Conservation (phyloP, 2,113 vertebrate species). For the Lophotis ruficrista region DNA sequence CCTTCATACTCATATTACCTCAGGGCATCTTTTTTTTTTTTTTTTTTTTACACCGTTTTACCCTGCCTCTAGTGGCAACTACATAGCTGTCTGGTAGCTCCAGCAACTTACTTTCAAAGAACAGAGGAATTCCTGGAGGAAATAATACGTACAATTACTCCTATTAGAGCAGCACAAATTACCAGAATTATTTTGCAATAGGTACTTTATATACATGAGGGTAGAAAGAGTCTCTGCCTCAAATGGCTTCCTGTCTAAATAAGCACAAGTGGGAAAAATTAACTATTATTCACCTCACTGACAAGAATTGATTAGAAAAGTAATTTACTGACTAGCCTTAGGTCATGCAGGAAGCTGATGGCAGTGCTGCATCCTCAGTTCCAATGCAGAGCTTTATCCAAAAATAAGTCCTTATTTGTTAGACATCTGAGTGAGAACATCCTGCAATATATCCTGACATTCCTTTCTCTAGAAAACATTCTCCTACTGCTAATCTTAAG, state of each 20-base stretch:
- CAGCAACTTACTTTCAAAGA: neutral
- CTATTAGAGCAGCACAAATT: neutral
- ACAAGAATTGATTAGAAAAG: neutral
- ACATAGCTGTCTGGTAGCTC: neutral
- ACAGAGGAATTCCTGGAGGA: neutral
- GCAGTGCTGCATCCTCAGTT: neutral
- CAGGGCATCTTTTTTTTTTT: neutral
- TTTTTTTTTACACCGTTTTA: neutral
- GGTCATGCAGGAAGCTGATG: neutral
- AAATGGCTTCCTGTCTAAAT: neutral
- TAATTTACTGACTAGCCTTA: neutral
- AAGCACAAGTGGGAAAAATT: neutral
- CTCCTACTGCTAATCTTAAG: neutral
- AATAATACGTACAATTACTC: neutral
- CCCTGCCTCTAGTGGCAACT: neutral
- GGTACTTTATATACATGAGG: neutral
- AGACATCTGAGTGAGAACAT: neutral
- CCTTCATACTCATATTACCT: neutral
- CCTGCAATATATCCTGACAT: neutral
- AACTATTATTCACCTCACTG: neutral
- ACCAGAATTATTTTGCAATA: neutral
- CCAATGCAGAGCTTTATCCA: neutral
- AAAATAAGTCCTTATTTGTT: constrained; percentile 6
- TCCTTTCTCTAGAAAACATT: neutral
- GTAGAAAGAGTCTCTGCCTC: neutral